These are phyloP conservation scores for Oncorhynchus nerka DNA, from an alignment of 2,113 vertebrate species.

Conservation along the genomic window DNA sequence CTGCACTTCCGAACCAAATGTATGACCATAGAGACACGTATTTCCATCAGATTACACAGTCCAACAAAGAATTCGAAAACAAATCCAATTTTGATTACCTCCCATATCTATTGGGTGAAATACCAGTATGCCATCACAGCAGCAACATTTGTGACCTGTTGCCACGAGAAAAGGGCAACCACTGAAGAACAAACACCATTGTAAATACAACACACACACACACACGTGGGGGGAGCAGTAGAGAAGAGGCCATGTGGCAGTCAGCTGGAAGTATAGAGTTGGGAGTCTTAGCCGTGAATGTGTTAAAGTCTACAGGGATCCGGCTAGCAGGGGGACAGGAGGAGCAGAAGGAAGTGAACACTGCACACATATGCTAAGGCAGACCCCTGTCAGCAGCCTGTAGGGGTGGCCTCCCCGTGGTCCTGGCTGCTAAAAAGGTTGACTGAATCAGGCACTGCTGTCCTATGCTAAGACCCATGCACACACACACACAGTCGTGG, in stretches of 20 bases:
- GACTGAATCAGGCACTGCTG: conserved; percentile 43
- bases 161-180: no score
- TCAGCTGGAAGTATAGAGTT: conserved; percentile 56
- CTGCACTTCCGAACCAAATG: no score
- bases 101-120: no score
- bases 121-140: no score
- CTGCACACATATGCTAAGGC: conserved; percentile 32
- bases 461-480: background rate
- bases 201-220: no score
- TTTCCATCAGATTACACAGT: no score
- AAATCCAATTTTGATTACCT: no score
- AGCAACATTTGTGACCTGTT: no score
- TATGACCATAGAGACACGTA: no score
- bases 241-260: conserved; percentile 44
- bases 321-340: background rate
- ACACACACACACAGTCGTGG: background rate
- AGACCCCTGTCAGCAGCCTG: conserved; percentile 59
- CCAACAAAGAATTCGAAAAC: no score
- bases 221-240: background rate
- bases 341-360: no score
- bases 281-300: conserved; percentile 56
- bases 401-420: conserved; percentile 52
- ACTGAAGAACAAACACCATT: no score
- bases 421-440: conserved; percentile 52
- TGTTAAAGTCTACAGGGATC: conserved; percentile 53